Evolutionary conservation across 2,797 vertebrate genomes (phyloP), one percentile per base, ranked within the genome.

Genomic region (Fistularia commersonii): DNA sequence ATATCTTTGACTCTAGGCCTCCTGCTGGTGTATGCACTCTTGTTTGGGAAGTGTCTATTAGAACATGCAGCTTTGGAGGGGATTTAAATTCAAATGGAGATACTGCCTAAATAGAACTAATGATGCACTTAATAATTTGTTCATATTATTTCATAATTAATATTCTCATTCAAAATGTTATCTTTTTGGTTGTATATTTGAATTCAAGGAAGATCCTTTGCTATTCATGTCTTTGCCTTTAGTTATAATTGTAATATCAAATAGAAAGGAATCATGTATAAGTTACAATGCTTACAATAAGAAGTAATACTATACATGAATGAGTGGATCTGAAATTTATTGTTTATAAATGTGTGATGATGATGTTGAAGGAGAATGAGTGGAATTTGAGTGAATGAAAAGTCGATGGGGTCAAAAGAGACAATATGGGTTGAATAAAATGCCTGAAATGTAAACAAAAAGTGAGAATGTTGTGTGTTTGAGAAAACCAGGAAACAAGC

Each of bases 111-210:
- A 64, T 70, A 43, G 35, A 58, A 71, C 57, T n/a, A 12, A 11
- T 11, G n/a, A 45, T 56, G 54, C 35, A 3, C 37, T 40, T 58
- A 7, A 45, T 60, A 46, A 46, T 77, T 36, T 47, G 6, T 3
- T 15, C 35, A 23, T 11, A 23, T 41, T 45, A 59, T 63, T 66
- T 53, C 6, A 56, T 64, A 36, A 45, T 51, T 58, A 74, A 54
- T n/a, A 50, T 65, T 66, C 75, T 84, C 66, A 63, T 74, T 56
- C 61, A 51, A 74, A 49, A 51, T 48, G 36, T 47, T 51, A 23
- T 39, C 35, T 39, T 7, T 50, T 32, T 34, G 2, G 8, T 34
- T 44, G 15, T 13, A 52, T 47, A 49, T 76, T 56, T 54, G 3
- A 50, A 47, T 45, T 63, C 7, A 39, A 14, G 37, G 11, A 36